Percentiles rank a stretch among this genome's conserved stretches.
These are phyloP conservation scores for Clytia hemisphaerica DNA, from an alignment of 30 jellyfish, hydroid and myxozoan genomes.

Conservation along the genomic window DNA sequence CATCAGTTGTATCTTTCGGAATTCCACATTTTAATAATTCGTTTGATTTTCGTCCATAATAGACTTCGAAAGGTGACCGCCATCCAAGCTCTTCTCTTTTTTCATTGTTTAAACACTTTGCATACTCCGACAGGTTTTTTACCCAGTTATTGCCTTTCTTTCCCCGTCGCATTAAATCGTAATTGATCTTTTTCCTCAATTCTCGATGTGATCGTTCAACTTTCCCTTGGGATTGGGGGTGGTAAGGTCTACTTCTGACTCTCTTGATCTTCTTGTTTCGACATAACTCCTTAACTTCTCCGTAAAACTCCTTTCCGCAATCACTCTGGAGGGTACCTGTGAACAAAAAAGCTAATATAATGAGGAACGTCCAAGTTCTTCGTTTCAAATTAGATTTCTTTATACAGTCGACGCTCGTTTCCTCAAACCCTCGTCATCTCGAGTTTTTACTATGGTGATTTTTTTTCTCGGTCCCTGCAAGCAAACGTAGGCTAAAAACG, in stretches of 20 bases:
- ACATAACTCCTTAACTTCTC: background rate
- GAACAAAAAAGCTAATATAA: too few relatives aligned
- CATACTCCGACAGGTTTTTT: conserved; percentile 2
- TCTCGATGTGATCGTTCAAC: conserved; percentile 5
- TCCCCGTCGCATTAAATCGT: background rate
- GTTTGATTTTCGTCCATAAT: conserved; percentile 22
- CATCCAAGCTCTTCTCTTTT: conserved; percentile 19
- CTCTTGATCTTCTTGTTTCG: background rate
- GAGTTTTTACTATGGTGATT: too few relatives aligned
- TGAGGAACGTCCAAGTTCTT: too few relatives aligned
- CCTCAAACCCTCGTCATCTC: too few relatives aligned
- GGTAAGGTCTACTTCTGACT: background rate
- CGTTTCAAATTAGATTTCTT: too few relatives aligned
- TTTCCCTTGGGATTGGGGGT: conserved; percentile 14
- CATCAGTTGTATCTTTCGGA: too few relatives aligned
- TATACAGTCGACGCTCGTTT: too few relatives aligned
- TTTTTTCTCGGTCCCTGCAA: too few relatives aligned
- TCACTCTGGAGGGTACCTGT: background rate
- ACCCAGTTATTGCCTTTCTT: conserved; percentile 1
- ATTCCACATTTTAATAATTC: too few relatives aligned
- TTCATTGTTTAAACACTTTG: conserved; percentile 8
- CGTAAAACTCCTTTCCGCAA: conserved; percentile 4
- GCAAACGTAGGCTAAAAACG: too few relatives aligned
- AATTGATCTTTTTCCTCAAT: conserved; percentile 1
- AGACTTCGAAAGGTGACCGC: conserved; percentile 19